Evolutionary conservation across 2,113 vertebrate genomes (phyloP).

Genomic region (Otis tarda): DNA sequence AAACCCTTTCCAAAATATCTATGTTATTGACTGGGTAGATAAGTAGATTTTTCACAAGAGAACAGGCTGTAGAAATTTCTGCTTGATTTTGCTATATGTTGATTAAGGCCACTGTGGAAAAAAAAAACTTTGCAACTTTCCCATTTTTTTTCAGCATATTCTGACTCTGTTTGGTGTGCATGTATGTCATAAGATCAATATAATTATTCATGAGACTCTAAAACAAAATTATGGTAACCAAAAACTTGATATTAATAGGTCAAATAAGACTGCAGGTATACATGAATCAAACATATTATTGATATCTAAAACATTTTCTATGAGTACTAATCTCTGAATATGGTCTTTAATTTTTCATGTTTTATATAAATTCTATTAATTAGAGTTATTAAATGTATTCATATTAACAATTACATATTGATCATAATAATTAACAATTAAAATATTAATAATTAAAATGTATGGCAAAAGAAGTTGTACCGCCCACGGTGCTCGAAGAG

Average conservation of each 20-base stretch:
- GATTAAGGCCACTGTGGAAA: background rate
- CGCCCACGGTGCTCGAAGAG: no score
- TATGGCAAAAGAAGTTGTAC: background rate
- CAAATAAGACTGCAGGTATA: background rate
- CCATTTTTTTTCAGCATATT: background rate
- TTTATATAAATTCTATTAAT: background rate
- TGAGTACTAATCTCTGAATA: background rate
- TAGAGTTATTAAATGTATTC: background rate
- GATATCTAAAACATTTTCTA: background rate
- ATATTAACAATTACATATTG: background rate
- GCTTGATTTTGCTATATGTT: background rate
- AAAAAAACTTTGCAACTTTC: background rate
- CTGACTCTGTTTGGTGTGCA: background rate
- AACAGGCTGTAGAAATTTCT: background rate
- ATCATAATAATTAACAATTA: background rate
- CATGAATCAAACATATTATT: background rate
- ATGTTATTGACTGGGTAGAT: background rate
- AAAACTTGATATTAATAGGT: background rate
- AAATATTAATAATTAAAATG: background rate
- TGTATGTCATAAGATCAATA: background rate
- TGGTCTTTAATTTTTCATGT: background rate
- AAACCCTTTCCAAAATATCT: background rate
- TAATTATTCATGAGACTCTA: background rate
- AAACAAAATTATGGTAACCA: background rate
- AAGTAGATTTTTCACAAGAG: background rate